Conservation (phyloP, 2,113 vertebrate species). For the Callorhinus ursinus region DNA sequence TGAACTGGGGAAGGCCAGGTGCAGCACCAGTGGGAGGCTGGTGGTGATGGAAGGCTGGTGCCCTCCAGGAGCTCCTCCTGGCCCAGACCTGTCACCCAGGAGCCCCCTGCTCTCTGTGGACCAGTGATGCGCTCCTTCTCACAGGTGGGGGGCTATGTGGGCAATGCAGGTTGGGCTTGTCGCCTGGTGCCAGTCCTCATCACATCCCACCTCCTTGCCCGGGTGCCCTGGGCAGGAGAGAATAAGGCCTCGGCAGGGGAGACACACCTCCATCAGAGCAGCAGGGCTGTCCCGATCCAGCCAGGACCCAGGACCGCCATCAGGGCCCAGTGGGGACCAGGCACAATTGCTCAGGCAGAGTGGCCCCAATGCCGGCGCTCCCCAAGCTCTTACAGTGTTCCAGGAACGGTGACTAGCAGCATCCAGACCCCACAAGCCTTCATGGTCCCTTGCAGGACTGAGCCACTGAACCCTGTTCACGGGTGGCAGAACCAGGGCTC, state of each 20-base stretch:
- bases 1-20: accelerated
- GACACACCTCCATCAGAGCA: not conserved
- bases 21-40: accelerated
- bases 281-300: not conserved
- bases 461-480: no score
- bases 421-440: accelerated
- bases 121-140: not conserved
- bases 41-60: not conserved
- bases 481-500: not conserved
- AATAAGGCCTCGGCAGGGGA: not conserved
- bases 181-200: no score
- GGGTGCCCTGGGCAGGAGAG: not conserved
- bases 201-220: not conserved
- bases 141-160: accelerated
- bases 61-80: not conserved
- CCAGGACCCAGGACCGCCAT: not conserved
- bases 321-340: not conserved
- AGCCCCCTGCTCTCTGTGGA: not conserved
- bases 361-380: accelerated
- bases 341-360: accelerated
- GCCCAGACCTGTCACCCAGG: not conserved
- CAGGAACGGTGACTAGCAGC: accelerated
- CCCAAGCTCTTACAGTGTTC: accelerated
- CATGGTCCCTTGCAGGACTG: accelerated
- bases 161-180: accelerated